Evolutionary conservation across 2,113 vertebrate species (phyloP).

Genomic region (Nettapus auritus): DNA sequence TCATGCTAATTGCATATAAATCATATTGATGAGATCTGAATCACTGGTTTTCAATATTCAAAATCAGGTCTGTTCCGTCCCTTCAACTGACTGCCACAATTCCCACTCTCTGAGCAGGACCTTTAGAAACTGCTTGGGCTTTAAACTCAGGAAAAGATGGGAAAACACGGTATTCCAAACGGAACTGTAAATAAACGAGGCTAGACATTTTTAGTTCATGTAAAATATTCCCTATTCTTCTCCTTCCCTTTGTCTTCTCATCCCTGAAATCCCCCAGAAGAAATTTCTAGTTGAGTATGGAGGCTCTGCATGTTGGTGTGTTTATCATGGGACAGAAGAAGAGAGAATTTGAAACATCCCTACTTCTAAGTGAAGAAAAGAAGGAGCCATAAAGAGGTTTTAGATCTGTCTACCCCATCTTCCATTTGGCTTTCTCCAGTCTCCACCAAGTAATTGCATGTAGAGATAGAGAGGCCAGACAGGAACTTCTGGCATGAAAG

Average conservation of each 20-base stretch:
- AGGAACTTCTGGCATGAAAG: not conserved
- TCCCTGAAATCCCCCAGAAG: not conserved
- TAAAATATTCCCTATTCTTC: not conserved
- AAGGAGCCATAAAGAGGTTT: not conserved
- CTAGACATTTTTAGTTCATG: not conserved
- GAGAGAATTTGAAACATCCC: not conserved
- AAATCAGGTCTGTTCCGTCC: not conserved
- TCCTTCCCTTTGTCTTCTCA: not conserved
- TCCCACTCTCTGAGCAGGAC: not conserved
- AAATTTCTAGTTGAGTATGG: not conserved
- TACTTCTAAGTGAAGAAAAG: not conserved
- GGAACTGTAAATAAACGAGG: not conserved
- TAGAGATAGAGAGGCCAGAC: not conserved
- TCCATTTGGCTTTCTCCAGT: not conserved
- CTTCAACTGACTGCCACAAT: not conserved
- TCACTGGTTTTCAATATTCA: not conserved
- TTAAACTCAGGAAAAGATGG: not conserved
- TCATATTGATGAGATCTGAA: not conserved
- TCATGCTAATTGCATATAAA: not conserved
- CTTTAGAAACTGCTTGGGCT: not conserved
- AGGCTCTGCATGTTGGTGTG: not conserved
- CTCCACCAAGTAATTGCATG: not conserved
- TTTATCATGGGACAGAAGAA: fast-evolving
- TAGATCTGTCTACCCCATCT: not conserved
- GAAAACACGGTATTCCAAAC: not conserved